Evolutionary conservation across 2,888 invertebrate species (phyloP).

Genomic region (Arrhopalites spinosus): DNA sequence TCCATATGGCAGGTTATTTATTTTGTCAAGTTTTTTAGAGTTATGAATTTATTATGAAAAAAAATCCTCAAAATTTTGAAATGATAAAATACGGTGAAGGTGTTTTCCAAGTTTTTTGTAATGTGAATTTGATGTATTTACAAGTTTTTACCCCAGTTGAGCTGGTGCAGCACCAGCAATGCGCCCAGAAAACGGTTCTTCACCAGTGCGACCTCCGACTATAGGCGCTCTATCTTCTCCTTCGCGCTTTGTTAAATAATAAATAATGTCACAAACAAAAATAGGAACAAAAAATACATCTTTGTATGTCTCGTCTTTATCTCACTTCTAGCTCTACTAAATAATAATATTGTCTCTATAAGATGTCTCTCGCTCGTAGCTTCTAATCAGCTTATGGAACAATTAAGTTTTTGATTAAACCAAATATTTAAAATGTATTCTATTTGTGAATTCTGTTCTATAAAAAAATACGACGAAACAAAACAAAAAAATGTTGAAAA

Average conservation of each 20-base stretch:
- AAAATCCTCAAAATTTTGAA: neutral
- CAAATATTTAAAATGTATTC: neutral
- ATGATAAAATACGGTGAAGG: neutral
- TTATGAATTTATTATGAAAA: too few relatives aligned
- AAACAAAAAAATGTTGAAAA: too few relatives aligned
- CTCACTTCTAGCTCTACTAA: too few relatives aligned
- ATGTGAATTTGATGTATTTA: constrained; percentile 17
- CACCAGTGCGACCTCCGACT: constrained; percentile 42
- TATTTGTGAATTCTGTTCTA: neutral
- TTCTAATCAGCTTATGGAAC: constrained; percentile 10
- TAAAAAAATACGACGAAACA: neutral
- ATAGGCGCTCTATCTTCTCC: constrained; percentile 43
- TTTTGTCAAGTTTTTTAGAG: neutral
- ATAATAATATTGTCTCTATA: neutral
- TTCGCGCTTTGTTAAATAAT: constrained; percentile 48
- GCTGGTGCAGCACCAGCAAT: constrained; percentile 55
- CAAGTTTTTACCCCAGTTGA: constrained; percentile 52
- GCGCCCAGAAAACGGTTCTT: constrained; percentile 54
- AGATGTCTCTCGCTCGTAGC: constrained; percentile 24
- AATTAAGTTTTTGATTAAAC: constrained; percentile 1
- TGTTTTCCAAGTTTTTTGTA: constrained; percentile 10
- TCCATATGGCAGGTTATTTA: neutral
- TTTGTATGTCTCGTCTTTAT: too few relatives aligned
- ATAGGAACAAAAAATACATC: constrained; percentile 11
- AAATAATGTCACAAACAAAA: constrained; percentile 22